These are phyloP conservation scores for Diprion similis DNA, from an alignment of 1,140 invertebrate genomes.

Conservation along the genomic window DNA sequence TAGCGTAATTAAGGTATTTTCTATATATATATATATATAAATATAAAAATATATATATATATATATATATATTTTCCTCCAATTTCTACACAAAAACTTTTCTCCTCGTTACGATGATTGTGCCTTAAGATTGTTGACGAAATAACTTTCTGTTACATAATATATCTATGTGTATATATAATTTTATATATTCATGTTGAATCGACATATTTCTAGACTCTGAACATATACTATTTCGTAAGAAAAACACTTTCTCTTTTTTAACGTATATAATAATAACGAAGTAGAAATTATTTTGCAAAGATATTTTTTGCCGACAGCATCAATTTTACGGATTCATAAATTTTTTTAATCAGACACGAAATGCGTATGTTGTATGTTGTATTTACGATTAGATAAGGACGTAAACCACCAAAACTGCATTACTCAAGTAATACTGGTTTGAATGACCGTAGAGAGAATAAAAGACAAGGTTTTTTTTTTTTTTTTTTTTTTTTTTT, in stretches of 20 bases:
- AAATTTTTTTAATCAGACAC: no score
- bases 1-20: conserved; percentile 46
- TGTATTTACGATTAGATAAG: neutral
- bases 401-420: conserved; percentile 4
- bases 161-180: neutral
- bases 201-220: neutral
- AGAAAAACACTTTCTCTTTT: neutral
- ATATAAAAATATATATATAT: conserved; percentile 25
- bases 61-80: conserved; percentile 40
- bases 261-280: no score
- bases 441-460: neutral
- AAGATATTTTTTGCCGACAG: no score
- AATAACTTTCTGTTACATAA: neutral
- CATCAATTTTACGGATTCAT: no score
- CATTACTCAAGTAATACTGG: neutral
- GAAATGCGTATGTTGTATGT: no score
- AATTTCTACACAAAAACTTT: no score
- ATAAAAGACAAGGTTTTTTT: neutral
- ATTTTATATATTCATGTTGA: conserved; percentile 5
- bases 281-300: no score
- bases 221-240: neutral
- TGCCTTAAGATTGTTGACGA: neutral
- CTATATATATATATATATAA: conserved; percentile 31
- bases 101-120: neutral
- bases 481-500: no score